These are phyloP conservation scores for Sarcophaga rosellei DNA, from an alignment of 2,888 invertebrate genomes.

Conservation along the genomic window DNA sequence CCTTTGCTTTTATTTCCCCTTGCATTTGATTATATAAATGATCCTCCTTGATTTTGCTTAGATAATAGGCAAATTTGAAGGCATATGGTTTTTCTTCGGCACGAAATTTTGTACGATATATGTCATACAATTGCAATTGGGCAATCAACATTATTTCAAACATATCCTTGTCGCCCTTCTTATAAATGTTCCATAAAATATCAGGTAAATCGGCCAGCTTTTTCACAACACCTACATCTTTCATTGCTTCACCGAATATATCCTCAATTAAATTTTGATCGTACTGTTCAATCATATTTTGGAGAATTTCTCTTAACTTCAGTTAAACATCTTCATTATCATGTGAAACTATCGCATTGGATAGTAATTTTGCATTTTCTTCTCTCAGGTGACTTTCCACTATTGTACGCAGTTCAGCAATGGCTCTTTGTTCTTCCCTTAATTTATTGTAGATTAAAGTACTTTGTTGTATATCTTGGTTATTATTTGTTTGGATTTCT, in stretches of 20 bases:
- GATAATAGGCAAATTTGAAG: neutral
- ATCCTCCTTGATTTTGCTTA: conserved; percentile 34
- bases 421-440: conserved; percentile 26
- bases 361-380: conserved; percentile 38
- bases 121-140: conserved; percentile 23
- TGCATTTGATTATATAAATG: neutral
- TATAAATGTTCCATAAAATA: conserved; percentile 31
- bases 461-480: conserved; percentile 33
- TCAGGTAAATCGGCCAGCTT: conserved; percentile 1
- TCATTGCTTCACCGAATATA: conserved; percentile 29
- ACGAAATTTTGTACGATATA: neutral
- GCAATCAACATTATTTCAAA: conserved; percentile 40
- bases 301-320: conserved; percentile 1
- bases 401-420: conserved; percentile 19
- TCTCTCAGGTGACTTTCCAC: conserved; percentile 35
- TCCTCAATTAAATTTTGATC: conserved; percentile 9
- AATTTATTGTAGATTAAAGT: conserved; percentile 8
- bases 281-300: neutral
- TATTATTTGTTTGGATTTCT: conserved; percentile 20
- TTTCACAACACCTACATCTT: neutral
- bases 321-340: neutral
- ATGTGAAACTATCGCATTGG: conserved; percentile 13
- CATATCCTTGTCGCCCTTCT: neutral
- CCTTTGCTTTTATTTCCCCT: conserved; percentile 1
- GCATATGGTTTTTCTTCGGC: conserved; percentile 24